These are phyloP conservation scores for Calameuta pallipes DNA, from an alignment of 2,888 invertebrate genomes.

Conservation along the genomic window DNA sequence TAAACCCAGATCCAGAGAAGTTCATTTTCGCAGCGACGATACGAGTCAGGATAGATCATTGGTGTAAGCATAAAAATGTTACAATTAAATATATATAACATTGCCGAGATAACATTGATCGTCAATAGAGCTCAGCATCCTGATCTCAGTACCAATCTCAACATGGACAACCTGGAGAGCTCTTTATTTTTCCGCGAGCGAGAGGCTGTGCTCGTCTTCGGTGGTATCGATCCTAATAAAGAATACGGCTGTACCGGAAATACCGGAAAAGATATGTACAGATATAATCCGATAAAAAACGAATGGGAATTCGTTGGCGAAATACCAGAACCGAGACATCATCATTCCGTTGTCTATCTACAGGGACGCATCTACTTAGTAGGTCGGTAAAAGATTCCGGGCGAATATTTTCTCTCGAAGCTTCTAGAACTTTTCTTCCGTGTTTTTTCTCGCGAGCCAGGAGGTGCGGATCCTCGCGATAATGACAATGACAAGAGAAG, in stretches of 20 bases:
- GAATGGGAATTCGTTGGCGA: constrained; percentile 76
- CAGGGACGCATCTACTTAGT: constrained; percentile 76
- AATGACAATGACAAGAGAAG: constrained; percentile 71
- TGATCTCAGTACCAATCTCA: constrained; percentile 35
- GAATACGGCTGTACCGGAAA: constrained; percentile 70
- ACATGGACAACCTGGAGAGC: constrained; percentile 65
- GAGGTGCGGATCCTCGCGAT: constrained; percentile 75
- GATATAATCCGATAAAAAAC: constrained; percentile 72
- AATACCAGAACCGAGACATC: constrained; percentile 77
- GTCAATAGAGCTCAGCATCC: constrained; percentile 32
- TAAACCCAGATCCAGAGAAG: constrained; percentile 3
- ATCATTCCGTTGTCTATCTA: constrained; percentile 75
- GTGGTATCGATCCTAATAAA: constrained; percentile 76
- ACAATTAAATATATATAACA: background rate
- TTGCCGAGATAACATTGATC: background rate
- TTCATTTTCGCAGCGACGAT: constrained; percentile 6
- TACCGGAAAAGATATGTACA: constrained; percentile 73
- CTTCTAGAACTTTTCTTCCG: background rate
- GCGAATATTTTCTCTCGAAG: background rate
- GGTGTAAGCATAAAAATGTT: background rate
- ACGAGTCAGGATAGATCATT: background rate
- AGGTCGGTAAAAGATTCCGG: constrained; percentile 63
- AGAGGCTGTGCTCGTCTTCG: constrained; percentile 76
- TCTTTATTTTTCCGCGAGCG: constrained; percentile 71
- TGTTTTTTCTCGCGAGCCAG: constrained; percentile 52